phyloP scores from a whole-genome alignment of 2,113 vertebrate genomes.

The Hydropotes inermis region DNA sequence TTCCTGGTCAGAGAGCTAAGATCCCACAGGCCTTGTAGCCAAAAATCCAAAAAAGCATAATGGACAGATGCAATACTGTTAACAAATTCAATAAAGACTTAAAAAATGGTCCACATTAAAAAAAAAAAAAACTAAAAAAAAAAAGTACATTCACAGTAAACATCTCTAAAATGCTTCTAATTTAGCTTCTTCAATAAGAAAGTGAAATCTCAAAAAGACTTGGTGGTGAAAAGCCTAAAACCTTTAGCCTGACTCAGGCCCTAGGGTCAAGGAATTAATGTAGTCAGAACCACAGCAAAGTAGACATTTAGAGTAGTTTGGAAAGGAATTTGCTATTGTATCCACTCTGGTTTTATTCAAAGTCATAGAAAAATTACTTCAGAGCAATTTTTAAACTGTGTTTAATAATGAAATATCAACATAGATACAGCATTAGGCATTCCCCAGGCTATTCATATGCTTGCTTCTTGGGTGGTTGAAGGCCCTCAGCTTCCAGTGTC shows the following conservation, averaged over 20 bases:
- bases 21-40: neutral
- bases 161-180: neutral
- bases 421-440: neutral
- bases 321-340: constrained; percentile 37
- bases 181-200: neutral
- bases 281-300: neutral
- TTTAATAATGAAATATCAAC: constrained; percentile 11
- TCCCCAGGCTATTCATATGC: neutral
- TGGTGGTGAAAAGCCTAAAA: neutral
- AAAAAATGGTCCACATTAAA: neutral
- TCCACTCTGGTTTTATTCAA: constrained; percentile 28
- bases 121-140: constrained; percentile 3
- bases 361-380: neutral
- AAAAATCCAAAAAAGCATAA: neutral
- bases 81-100: neutral
- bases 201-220: neutral
- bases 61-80: neutral
- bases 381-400: neutral
- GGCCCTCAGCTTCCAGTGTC: neutral
- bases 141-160: neutral
- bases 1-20: neutral
- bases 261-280: neutral
- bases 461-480: constrained; percentile 42
- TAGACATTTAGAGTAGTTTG: neutral
- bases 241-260: neutral